Percentiles rank a stretch among this genome's conserved stretches.
Evolutionary conservation across 2,113 vertebrate species (phyloP).

Genomic region (Artemisiospiza belli): DNA sequence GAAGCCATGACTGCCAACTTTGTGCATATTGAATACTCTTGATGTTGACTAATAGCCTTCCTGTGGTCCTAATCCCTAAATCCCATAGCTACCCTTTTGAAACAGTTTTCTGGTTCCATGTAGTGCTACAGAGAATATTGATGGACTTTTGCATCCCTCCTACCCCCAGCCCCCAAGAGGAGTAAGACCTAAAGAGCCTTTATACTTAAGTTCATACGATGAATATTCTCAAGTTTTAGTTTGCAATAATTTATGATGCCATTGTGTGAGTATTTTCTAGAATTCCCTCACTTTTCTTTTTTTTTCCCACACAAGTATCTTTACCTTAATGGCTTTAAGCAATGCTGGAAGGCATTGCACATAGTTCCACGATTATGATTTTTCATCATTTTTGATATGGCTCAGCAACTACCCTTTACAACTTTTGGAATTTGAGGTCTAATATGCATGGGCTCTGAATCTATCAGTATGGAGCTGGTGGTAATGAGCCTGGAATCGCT

Average conservation of each 20-base stretch:
- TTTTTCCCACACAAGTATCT: background rate
- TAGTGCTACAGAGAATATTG: background rate
- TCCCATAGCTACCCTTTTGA: accelerated
- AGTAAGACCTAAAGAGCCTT: background rate
- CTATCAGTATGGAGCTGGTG: background rate
- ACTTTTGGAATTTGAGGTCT: background rate
- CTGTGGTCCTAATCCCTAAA: background rate
- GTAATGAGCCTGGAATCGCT: background rate
- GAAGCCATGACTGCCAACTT: background rate
- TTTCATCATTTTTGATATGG: background rate
- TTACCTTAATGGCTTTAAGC: background rate
- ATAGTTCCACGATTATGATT: accelerated
- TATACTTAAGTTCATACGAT: background rate
- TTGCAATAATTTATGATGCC: background rate
- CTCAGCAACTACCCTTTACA: background rate
- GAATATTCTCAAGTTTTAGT: background rate
- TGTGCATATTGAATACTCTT: accelerated
- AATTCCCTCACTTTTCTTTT: background rate
- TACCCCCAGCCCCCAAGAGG: accelerated
- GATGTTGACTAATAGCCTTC: background rate
- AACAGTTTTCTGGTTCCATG: background rate
- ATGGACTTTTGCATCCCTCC: background rate
- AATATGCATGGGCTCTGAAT: background rate
- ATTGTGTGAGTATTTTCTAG: background rate
- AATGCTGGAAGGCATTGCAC: background rate